phyloP scores from a whole-genome alignment of 1,140 invertebrate genomes.

The Homarus americanus region DNA sequence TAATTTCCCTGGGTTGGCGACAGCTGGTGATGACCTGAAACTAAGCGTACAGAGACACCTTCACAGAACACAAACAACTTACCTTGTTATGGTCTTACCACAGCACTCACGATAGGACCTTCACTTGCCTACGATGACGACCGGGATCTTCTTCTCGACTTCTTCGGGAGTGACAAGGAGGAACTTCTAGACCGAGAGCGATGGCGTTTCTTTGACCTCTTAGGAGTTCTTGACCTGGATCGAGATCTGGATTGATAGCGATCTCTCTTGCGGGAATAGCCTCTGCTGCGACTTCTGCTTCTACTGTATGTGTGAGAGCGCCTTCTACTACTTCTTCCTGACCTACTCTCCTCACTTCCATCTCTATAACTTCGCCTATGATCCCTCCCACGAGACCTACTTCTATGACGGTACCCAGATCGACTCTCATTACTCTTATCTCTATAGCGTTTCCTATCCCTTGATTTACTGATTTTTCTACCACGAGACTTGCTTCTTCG shows the following conservation, averaged over 20 bases:
- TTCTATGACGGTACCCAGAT: slow-evolving; percentile 25
- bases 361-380: slow-evolving; percentile 49
- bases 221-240: slow-evolving; percentile 56
- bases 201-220: slow-evolving; percentile 58
- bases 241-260: slow-evolving; percentile 56
- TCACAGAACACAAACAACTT: slow-evolving; percentile 34
- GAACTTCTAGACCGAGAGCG: slow-evolving; percentile 52
- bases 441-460: slow-evolving; percentile 24
- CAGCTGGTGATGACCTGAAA: slow-evolving; percentile 55
- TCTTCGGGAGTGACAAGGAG: slow-evolving; percentile 45
- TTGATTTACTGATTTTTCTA: slow-evolving; percentile 26
- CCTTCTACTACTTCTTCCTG: slow-evolving; percentile 42
- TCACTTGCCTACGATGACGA: slow-evolving; percentile 72
- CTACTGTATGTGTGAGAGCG: slow-evolving; percentile 40
- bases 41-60: slow-evolving; percentile 12
- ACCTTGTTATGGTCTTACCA: slow-evolving; percentile 65
- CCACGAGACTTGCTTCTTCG: slow-evolving; percentile 47
- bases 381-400: slow-evolving; percentile 28
- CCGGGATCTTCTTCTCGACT: slow-evolving; percentile 51
- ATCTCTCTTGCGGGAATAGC: slow-evolving; percentile 45
- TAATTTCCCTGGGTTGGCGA: slow-evolving; percentile 7
- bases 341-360: slow-evolving; percentile 61
- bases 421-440: slow-evolving; percentile 47
- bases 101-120: slow-evolving; percentile 68
- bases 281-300: slow-evolving; percentile 56